Conservation (phyloP, 2,888 invertebrate genomes). For the Asteroscopus sphinx region DNA sequence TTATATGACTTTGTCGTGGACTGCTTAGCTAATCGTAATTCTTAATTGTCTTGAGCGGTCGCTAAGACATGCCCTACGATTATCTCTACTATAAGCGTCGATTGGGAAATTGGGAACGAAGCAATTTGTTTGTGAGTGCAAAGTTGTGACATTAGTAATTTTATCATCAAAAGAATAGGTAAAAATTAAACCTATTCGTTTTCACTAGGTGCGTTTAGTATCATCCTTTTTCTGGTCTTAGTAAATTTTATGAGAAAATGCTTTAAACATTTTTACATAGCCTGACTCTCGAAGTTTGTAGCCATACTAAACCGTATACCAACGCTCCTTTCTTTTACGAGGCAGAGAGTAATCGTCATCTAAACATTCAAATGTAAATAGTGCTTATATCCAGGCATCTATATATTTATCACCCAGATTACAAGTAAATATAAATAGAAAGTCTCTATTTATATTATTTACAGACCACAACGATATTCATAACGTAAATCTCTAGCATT, state of each 20-base stretch:
- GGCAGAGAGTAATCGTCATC: neutral
- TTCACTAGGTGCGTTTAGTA: no score
- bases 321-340: neutral
- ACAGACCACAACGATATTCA: conserved; percentile 31
- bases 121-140: neutral
- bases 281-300: neutral
- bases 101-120: neutral
- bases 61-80: neutral
- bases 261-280: neutral
- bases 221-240: no score
- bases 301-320: no score
- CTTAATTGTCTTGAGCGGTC: conserved; percentile 1
- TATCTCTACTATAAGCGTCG: neutral
- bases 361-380: neutral
- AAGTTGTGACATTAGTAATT: no score
- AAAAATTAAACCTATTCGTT: no score
- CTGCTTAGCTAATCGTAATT: conserved; percentile 12
- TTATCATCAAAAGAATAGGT: no score
- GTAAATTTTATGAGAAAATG: no score
- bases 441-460: conserved; percentile 43
- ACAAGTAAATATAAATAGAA: conserved; percentile 23
- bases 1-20: conserved; percentile 25
- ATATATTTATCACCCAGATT: neutral
- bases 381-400: neutral
- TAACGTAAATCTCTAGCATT: conserved; percentile 20